Base-by-base conservation (phyloP, 2,888 invertebrate genomes). In the Flabesymbios commensalis region DNA sequence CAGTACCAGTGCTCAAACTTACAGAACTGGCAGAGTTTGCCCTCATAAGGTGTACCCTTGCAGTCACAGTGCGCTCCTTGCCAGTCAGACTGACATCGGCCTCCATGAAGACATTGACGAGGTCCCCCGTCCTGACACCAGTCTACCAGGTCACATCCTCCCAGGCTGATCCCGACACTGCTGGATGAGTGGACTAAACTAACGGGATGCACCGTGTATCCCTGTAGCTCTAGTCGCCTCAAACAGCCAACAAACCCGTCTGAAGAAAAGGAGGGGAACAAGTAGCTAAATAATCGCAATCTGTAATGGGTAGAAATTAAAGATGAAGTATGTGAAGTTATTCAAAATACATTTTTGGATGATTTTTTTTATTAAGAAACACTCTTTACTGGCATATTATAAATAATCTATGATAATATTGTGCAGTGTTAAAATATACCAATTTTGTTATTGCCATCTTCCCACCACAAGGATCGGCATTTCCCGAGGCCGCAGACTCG, bases 91-190 rank as follows among this genome's bases (percentile, higher is more conserved):
- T 92, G 90, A 83, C 95, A 96, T 74, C 90, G 89, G 0, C 94
- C 94, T 1, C 90, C 93, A 78, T 96, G 94, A 75, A 94, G 93
- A 76, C 95, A 95, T n/a, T n/a, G n/a, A n/a, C n/a, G n/a, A 62
- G 72, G 69, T 10, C 64, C 68, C 52, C 70, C 68, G 19, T 61
- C 62, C 32, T 31, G 33, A 61, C 80, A 80, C 65, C 76, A 72
- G 63, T 79, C 75, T 2, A 71, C 58, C 41, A 79, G 70, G 52
- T 77, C 70, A 64, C 81, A 81, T 22, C 77, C 78, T 56, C 79
- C 79, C 47, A 78, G 66, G 17, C 66, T 68, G 1, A 79, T 67
- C 1, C 77, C 79, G n/a, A 75, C 73, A 22, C 71, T 70, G 3
- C 68, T 61, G 31, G 70, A 68, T 24, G 73, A 69, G 31, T 76